Evolutionary conservation across 2,797 vertebrate genomes (phyloP).

Genomic region (Lithobates sylvaticus): DNA sequence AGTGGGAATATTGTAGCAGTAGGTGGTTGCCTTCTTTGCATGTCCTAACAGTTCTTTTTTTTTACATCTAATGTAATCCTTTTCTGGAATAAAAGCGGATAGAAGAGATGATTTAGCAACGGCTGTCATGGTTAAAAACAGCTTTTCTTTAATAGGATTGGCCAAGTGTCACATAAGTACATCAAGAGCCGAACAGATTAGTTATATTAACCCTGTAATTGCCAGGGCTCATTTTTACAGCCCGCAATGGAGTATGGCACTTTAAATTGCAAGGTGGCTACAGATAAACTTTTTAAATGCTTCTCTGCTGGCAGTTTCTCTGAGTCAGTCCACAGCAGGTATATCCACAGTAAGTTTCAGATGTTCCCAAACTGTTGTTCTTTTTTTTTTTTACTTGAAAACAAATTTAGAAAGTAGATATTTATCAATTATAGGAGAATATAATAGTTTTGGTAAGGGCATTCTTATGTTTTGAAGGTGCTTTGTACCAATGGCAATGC

Average conservation of each 20-base stretch:
- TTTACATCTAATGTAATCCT: slow-evolving; percentile 32
- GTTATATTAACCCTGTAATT: not conserved
- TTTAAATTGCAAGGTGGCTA: not conserved
- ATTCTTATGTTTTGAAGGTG: no score
- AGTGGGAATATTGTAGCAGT: not conserved
- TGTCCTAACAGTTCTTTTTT: not conserved
- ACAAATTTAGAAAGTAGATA: no score
- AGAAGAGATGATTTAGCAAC: slow-evolving; percentile 54
- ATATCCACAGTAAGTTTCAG: no score
- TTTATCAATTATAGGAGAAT: no score
- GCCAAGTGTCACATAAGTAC: slow-evolving; percentile 37
- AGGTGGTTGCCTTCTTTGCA: not conserved
- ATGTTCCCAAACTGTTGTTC: no score
- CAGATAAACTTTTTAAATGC: no score
- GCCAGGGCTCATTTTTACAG: not conserved
- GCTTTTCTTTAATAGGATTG: slow-evolving; percentile 69
- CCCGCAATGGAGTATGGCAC: no score
- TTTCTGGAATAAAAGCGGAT: slow-evolving; percentile 64
- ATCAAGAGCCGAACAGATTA: slow-evolving; percentile 15
- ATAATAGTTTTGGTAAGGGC: no score
- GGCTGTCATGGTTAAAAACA: slow-evolving; percentile 26
- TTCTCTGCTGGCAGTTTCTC: no score
- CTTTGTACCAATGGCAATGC: no score
- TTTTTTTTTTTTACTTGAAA: no score
- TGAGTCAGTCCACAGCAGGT: no score